Percentiles rank a stretch among this genome's conserved stretches.
Evolutionary conservation across 2,113 vertebrate genomes (phyloP).

Genomic region (Speoplatyrhinus poulsoni): DNA sequence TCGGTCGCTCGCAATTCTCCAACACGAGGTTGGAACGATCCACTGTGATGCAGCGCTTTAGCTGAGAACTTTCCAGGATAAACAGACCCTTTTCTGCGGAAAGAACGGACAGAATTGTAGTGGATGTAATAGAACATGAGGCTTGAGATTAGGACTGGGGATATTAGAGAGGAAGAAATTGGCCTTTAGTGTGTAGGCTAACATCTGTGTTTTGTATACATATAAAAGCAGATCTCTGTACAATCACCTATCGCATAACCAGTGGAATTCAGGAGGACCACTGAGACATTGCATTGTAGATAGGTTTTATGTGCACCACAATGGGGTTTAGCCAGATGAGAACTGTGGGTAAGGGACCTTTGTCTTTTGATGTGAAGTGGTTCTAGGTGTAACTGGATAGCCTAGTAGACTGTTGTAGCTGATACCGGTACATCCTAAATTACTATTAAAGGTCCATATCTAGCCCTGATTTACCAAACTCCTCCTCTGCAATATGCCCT

Average conservation of each 20-base stretch:
- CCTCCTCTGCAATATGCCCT: background rate
- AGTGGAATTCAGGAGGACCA: slow-evolving; percentile 25
- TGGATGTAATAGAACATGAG: background rate
- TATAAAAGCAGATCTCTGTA: too few relatives aligned
- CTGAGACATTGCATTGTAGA: slow-evolving; percentile 21
- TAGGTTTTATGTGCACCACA: slow-evolving; percentile 28
- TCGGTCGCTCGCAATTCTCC: slow-evolving; percentile 78
- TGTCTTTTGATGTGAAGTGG: slow-evolving; percentile 5
- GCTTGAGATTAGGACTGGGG: background rate
- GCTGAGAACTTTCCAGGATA: slow-evolving; percentile 81
- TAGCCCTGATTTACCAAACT: background rate
- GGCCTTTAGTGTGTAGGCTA: background rate
- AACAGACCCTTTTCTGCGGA: slow-evolving; percentile 85
- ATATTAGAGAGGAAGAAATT: background rate
- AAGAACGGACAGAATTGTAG: slow-evolving; percentile 2
- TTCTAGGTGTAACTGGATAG: slow-evolving; percentile 37
- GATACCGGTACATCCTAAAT: background rate
- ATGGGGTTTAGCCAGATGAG: slow-evolving; percentile 21
- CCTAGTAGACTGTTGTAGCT: slow-evolving; percentile 14
- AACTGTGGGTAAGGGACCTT: slow-evolving; percentile 16
- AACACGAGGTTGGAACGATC: slow-evolving; percentile 74
- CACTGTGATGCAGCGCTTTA: slow-evolving; percentile 79
- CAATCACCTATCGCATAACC: slow-evolving; percentile 22
- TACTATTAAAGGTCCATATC: background rate
- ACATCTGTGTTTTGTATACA: background rate